phyloP scores from a whole-genome alignment of 1,140 invertebrate genomes.

The Aphelinus atriplicis region DNA sequence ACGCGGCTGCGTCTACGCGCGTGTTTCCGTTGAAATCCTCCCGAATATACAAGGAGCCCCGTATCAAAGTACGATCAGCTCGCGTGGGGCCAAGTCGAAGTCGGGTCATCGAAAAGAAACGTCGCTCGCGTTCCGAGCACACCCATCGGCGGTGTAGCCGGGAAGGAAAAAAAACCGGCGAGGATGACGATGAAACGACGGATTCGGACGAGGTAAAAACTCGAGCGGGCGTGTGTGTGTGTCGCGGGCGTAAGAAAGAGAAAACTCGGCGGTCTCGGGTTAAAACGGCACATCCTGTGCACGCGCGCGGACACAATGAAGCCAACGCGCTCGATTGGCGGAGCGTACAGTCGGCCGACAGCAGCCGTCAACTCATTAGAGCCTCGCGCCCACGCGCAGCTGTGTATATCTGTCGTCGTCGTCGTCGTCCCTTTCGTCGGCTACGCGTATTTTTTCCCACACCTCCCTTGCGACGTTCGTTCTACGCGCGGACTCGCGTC shows the following conservation, averaged over 20 bases:
- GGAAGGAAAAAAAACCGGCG: neutral
- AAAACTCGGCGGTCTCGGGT: no score
- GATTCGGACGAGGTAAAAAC: neutral
- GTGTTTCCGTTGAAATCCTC: no score
- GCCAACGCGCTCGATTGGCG: neutral
- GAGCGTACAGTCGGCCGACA: neutral
- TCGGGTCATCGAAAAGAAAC: neutral
- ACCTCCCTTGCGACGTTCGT: neutral
- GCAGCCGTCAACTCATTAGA: conserved; percentile 35
- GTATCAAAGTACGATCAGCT: no score
- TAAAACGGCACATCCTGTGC: no score
- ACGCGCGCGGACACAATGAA: neutral
- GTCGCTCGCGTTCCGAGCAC: neutral
- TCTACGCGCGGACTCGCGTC: no score
- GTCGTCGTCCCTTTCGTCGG: neutral
- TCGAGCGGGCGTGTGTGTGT: neutral
- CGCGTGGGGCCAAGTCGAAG: no score
- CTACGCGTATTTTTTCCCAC: neutral
- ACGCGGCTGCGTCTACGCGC: no score
- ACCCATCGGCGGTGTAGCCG: neutral
- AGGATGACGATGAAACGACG: no score
- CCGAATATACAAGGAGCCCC: no score
- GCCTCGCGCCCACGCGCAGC: neutral
- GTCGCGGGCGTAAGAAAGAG: neutral
- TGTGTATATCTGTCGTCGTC: no score